Base-by-base conservation (phyloP, 2,888 invertebrate genomes). In the Pristionchus exspectatus region DNA sequence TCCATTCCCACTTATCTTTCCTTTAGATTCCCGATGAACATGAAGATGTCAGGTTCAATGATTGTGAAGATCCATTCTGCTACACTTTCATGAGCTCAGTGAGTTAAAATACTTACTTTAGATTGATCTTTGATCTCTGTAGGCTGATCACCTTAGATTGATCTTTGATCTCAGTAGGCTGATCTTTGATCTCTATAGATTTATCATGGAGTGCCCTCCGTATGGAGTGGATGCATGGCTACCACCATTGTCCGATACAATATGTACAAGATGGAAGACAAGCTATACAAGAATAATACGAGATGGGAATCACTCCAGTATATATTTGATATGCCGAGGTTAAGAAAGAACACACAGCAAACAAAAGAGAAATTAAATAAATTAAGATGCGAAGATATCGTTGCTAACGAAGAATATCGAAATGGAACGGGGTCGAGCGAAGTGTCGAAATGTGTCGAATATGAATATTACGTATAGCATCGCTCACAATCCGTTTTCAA, bases 21-120 rank as follows among this genome's bases (percentile, higher is more conserved):
- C 88, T 91, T 63, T 91, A 93, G 72, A 90, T 90, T n/a, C 92
- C 93, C 1, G 90, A 91, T 63, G 90, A 91, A 44, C 91, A 92
- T 74, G 74, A 90, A 24, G 81, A 91, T 33, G 27, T 30, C 18
- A 87, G 86, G 59, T 93, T 92, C 90, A 90, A 90, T 3, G 90
- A 92, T 16, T 94, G 93, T 63, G 92, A 93, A 59, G 94, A 93
- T 89, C 93, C 93, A 16, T 94, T 91, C 91, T 94, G 94, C 88
- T 93, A 93, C 77, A 89, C 93, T 0, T 89, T 91, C 30, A 90
- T 94, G 54, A 87, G 89, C 18, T 90, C 93, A 16, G 92, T 92
- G 16, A 63, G 90, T 91, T 10, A 16, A 12, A 16, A 24, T 18
- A 10, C 10, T n/a, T 9, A 33, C 74, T 21, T 12, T 16, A 74